These are phyloP conservation scores for Himantopus leucocephalus DNA, from an alignment of 2,113 vertebrate genomes.

Conservation along the genomic window DNA sequence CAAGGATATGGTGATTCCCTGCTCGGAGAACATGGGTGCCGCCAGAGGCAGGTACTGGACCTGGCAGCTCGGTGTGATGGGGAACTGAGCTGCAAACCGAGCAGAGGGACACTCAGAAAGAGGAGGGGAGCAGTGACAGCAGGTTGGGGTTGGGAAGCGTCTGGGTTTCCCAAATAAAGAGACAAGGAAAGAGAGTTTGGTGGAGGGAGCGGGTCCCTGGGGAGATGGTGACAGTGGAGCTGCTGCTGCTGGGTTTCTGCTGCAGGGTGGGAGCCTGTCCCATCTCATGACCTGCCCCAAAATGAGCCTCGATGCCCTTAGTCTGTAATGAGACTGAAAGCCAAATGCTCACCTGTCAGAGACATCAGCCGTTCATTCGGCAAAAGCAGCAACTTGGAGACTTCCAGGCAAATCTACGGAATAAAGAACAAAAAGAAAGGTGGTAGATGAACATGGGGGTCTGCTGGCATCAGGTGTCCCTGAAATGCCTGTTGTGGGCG, in stretches of 20 bases:
- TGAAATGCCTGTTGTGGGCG: fast-evolving
- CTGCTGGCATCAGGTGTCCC: neutral
- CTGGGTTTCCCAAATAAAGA: neutral
- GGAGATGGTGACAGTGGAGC: neutral
- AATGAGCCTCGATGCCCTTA: neutral
- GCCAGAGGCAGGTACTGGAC: conserved; percentile 53
- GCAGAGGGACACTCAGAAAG: neutral
- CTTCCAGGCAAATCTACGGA: conserved; percentile 25
- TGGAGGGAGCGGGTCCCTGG: neutral
- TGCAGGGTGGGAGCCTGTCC: neutral
- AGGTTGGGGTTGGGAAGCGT: neutral
- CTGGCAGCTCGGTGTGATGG: neutral
- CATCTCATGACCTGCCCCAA: neutral
- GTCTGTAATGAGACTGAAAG: fast-evolving
- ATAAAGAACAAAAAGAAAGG: neutral
- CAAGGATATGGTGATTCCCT: conserved; percentile 48
- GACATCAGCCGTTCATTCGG: neutral
- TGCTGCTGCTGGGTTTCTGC: neutral
- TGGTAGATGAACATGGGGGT: fast-evolving
- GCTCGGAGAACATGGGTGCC: conserved; percentile 3
- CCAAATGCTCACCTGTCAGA: conserved; percentile 9
- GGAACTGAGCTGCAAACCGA: conserved; percentile 17
- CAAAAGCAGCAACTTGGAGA: neutral
- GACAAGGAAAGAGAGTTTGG: fast-evolving
- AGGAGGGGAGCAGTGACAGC: neutral